Percentiles rank a stretch among this genome's conserved stretches.
phyloP scores from a whole-genome alignment of 2,888 invertebrate species.

The Cryptus armator region DNA sequence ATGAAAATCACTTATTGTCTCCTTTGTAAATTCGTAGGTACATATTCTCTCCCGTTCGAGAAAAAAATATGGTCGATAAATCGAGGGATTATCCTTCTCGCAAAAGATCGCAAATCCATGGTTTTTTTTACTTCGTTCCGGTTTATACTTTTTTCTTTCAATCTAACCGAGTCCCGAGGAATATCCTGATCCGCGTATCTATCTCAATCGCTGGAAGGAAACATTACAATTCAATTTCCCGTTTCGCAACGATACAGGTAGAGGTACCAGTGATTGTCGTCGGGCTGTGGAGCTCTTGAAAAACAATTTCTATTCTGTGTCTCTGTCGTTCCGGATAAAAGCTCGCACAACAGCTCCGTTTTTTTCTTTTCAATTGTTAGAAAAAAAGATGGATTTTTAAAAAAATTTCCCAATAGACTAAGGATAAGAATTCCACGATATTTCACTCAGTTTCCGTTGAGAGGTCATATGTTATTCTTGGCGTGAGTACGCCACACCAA shows the following conservation, averaged over 20 bases:
- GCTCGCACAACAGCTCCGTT: neutral
- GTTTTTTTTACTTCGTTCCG: neutral
- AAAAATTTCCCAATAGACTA: neutral
- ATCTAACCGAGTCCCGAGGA: neutral
- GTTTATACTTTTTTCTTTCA: neutral
- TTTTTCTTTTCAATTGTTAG: neutral
- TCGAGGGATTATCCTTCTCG: neutral
- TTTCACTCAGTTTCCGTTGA: neutral
- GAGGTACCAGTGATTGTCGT: no score
- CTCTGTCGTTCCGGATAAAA: neutral
- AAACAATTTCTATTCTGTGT: neutral
- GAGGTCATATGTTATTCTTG: neutral
- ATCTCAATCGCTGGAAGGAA: conserved; percentile 6
- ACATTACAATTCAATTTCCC: conserved; percentile 16
- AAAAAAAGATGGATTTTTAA: neutral
- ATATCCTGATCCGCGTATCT: neutral
- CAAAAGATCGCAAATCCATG: neutral
- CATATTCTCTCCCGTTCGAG: neutral
- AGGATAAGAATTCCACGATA: neutral
- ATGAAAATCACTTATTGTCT: neutral
- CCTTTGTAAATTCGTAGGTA: neutral
- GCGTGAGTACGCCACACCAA: neutral
- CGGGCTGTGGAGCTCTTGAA: neutral
- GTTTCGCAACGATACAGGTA: neutral
- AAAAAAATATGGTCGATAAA: neutral